Conservation (phyloP, 2,888 invertebrate genomes). For the Ormyrus pomaceus region DNA sequence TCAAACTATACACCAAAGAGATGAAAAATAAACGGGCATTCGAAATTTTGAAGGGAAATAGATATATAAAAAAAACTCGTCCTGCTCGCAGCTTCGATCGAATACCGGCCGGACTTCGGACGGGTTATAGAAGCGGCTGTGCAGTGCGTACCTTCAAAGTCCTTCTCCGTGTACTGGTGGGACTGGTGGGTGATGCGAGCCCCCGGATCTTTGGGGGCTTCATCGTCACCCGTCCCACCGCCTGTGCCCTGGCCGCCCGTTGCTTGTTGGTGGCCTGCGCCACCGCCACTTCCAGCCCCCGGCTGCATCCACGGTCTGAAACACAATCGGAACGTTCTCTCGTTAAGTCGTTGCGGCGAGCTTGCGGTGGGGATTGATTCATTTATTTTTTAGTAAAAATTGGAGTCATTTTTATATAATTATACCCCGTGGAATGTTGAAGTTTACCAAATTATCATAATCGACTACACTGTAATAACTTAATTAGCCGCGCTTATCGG, state of each 20-base stretch:
- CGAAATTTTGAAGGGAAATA: background rate
- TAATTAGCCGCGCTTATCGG: too few relatives aligned
- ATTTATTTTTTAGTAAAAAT: background rate
- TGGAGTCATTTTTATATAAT: background rate
- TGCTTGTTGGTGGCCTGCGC: slow-evolving; percentile 60
- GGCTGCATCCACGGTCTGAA: slow-evolving; percentile 78
- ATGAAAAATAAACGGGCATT: slow-evolving; percentile 23
- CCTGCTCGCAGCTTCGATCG: too few relatives aligned
- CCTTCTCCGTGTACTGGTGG: slow-evolving; percentile 85
- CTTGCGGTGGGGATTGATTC: background rate
- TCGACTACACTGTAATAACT: too few relatives aligned
- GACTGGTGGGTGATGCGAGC: slow-evolving; percentile 87
- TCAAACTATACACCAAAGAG: slow-evolving; percentile 30
- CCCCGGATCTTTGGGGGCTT: slow-evolving; percentile 92
- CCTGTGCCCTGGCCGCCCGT: slow-evolving; percentile 54
- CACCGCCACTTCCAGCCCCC: slow-evolving; percentile 70
- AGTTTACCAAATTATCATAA: too few relatives aligned
- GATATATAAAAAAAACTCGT: too few relatives aligned
- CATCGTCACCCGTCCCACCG: slow-evolving; percentile 81
- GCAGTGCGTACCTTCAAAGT: slow-evolving; percentile 85
- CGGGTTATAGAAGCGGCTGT: too few relatives aligned
- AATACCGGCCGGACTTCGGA: too few relatives aligned
- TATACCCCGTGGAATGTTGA: too few relatives aligned
- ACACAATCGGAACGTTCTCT: slow-evolving; percentile 54
- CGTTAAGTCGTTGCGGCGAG: background rate